These are phyloP conservation scores for Botia kubotai DNA, from an alignment of 2,797 vertebrate species.

Conservation along the genomic window DNA sequence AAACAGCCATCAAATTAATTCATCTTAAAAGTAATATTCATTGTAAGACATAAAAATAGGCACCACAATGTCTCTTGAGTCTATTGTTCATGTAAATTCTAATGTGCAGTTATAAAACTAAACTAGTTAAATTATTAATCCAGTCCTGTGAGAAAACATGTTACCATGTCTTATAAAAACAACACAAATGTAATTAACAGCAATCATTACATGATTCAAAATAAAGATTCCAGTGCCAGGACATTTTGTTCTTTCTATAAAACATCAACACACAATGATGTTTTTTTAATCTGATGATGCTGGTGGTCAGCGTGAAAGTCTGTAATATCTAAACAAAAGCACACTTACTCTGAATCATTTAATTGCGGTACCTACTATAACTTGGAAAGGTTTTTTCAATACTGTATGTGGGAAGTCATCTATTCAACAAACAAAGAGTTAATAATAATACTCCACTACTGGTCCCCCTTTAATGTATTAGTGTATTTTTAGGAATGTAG, in stretches of 20 bases:
- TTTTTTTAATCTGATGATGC: not conserved
- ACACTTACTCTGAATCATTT: not conserved
- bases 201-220: slow-evolving; percentile 9
- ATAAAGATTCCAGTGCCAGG: slow-evolving; percentile 46
- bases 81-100: slow-evolving; percentile 30
- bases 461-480: not conserved
- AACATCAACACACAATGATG: slow-evolving; percentile 25
- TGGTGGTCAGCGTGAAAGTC: not conserved
- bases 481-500: not conserved
- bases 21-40: slow-evolving; percentile 43
- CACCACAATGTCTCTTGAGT: slow-evolving; percentile 39
- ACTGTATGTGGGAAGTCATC: slow-evolving; percentile 18
- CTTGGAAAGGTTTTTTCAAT: slow-evolving; percentile 22
- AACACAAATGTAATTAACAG: slow-evolving; percentile 24
- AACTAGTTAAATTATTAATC: not conserved
- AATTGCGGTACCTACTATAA: not conserved
- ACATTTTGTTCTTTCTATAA: slow-evolving; percentile 5
- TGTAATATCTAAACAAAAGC: not conserved
- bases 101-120: slow-evolving; percentile 41
- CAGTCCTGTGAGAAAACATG: not conserved
- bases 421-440: not conserved
- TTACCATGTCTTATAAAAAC: not conserved
- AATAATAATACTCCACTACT: not conserved
- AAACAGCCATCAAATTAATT: slow-evolving; percentile 6
- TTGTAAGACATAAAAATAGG: slow-evolving; percentile 47